phyloP scores from a whole-genome alignment of 2,888 invertebrate species.

The Harpalus rubripes region DNA sequence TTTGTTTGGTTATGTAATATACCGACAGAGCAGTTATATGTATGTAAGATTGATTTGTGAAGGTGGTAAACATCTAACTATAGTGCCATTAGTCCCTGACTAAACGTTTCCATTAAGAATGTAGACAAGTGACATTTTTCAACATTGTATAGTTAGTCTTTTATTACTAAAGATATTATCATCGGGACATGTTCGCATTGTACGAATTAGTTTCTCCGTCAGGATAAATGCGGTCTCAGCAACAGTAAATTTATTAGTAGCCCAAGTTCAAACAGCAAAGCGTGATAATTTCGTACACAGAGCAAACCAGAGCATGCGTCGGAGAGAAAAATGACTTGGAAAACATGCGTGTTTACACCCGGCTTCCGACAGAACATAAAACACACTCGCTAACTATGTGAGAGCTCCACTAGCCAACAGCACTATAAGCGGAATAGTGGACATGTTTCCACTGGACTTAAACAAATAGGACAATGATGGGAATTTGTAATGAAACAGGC shows the following conservation, averaged over 20 bases:
- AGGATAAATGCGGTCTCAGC: conserved; percentile 33
- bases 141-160: too few relatives aligned
- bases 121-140: too few relatives aligned
- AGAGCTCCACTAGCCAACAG: too few relatives aligned
- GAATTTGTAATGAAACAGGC: too few relatives aligned
- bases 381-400: neutral
- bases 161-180: too few relatives aligned
- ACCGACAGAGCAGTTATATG: too few relatives aligned
- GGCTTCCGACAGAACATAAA: conserved; percentile 54
- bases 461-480: too few relatives aligned
- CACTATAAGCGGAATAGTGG: neutral
- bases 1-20: too few relatives aligned
- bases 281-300: conserved; percentile 33
- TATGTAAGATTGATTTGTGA: too few relatives aligned
- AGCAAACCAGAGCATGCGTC: neutral
- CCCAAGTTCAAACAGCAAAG: conserved; percentile 45
- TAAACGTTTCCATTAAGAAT: too few relatives aligned
- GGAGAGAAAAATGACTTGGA: conserved; percentile 54
- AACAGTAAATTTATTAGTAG: conserved; percentile 57
- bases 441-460: neutral
- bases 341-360: conserved; percentile 51
- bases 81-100: too few relatives aligned
- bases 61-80: too few relatives aligned
- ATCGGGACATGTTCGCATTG: neutral
- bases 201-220: neutral